Conservation (phyloP, 2,113 vertebrate genomes). For the Carlito syrichta region DNA sequence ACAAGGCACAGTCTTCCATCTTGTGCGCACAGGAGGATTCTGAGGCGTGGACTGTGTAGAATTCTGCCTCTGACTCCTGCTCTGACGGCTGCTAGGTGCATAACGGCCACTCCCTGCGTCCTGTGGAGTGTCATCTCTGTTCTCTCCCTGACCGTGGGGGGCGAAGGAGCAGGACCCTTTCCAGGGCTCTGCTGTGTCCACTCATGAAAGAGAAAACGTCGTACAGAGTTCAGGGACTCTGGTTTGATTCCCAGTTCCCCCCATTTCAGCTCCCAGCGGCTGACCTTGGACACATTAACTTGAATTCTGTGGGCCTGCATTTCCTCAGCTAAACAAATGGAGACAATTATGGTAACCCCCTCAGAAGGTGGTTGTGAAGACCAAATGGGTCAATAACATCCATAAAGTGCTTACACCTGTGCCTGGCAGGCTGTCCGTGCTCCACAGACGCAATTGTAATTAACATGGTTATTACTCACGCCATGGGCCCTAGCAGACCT, state of each 20-base stretch:
- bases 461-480: too few species aligned
- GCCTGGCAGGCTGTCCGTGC: not conserved
- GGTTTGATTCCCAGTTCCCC: not conserved
- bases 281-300: not conserved
- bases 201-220: not conserved
- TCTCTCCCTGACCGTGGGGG: not conserved
- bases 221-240: not conserved
- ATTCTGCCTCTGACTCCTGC: not conserved
- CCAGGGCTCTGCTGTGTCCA: not conserved
- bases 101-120: not conserved
- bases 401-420: not conserved
- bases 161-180: not conserved
- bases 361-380: not conserved
- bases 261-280: not conserved
- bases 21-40: not conserved
- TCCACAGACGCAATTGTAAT: not conserved
- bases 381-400: not conserved
- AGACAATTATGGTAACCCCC: not conserved
- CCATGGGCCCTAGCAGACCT: not conserved
- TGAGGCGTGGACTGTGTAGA: not conserved
- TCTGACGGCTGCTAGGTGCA: not conserved
- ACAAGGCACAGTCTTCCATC: not conserved
- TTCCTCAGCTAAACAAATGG: not conserved
- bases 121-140: not conserved
- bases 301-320: not conserved